A percentile compares a stretch with the other conserved stretches of the same genome.
phyloP scores from a whole-genome alignment of 2,113 vertebrate species.

The Chloropsis hardwickii region DNA sequence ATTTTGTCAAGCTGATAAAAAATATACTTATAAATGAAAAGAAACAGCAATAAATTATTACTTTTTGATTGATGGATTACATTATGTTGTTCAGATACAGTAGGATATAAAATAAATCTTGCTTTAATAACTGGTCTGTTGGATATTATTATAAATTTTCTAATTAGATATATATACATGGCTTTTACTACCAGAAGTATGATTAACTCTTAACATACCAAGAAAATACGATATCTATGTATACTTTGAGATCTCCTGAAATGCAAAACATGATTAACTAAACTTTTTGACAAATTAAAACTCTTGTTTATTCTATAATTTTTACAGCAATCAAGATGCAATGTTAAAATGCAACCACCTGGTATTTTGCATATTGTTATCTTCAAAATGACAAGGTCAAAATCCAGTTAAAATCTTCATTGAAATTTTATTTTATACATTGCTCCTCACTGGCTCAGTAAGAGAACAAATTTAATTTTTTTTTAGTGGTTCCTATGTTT shows the following conservation, averaged over 20 bases:
- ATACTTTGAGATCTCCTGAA: not conserved
- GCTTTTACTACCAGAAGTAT: not conserved
- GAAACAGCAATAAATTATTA: constrained; percentile 42
- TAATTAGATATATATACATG: not conserved
- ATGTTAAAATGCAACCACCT: not conserved
- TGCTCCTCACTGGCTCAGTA: not conserved
- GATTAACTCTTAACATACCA: not conserved
- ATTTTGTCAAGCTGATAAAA: constrained; percentile 39
- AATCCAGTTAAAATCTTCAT: not conserved
- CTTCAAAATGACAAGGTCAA: not conserved
- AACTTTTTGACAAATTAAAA: not conserved
- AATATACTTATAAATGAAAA: constrained; percentile 49
- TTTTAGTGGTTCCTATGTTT: not conserved
- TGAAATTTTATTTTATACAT: not conserved
- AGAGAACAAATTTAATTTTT: not conserved
- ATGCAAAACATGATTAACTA: not conserved
- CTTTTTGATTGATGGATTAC: constrained; percentile 40
- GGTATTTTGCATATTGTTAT: not conserved
- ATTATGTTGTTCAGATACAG: not conserved
- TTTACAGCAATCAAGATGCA: not conserved
- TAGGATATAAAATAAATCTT: not conserved
- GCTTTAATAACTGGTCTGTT: not conserved
- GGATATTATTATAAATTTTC: not conserved
- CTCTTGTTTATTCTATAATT: not conserved
- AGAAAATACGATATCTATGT: not conserved